Evolutionary conservation across 2,113 vertebrate genomes (phyloP), one percentile per base, ranked within the genome.

Genomic region (Bubo blakistoni): DNA sequence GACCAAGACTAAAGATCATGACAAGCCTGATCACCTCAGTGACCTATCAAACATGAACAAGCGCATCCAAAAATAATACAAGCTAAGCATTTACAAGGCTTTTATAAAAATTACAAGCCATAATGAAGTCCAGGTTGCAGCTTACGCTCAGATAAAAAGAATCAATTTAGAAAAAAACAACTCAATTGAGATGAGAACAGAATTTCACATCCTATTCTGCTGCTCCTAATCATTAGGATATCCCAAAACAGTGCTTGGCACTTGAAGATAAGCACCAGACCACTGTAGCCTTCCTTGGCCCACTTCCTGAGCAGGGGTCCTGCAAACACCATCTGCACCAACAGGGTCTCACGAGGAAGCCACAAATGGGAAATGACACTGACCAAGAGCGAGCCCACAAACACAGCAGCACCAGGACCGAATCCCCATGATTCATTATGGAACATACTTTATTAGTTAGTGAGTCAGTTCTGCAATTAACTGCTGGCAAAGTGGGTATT

Each of bases 171-270:
- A 70, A 78, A 20, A 86, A 25, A 59, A 30, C 7, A 71, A 52
- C 19, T 34, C 25, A 0, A 5, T 69, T 87, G 46, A 7, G 3
- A 54, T 15, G 12, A 65, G 46, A 85, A 72, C 5, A 5, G 13
- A 34, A 38, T 40, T 85, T 66, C 32, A 51, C 20, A 20, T 51
- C 26, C 73, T 58, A 66, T n/a, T 47, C 62, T 89, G 29, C 70
- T 77, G 36, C 30, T 87, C 54, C 61, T 87, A 51, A 72, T 59
- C 59, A 14, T 72, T 42, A 86, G 77, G 57, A 65, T 61, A 79
- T n/a, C 49, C 83, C 84, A 55, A 46, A 79, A 86, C 30, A 87
- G 25, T 5, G 52, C 70, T 94, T 92, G 92, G 80, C 61, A 78
- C 40, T 78, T 13, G 4, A 25, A 91, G 95, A 84, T 86, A 81